Percentiles rank a stretch among this genome's conserved stretches.
phyloP scores from a whole-genome alignment of 2,888 invertebrate species.

The Epinotia nisella region DNA sequence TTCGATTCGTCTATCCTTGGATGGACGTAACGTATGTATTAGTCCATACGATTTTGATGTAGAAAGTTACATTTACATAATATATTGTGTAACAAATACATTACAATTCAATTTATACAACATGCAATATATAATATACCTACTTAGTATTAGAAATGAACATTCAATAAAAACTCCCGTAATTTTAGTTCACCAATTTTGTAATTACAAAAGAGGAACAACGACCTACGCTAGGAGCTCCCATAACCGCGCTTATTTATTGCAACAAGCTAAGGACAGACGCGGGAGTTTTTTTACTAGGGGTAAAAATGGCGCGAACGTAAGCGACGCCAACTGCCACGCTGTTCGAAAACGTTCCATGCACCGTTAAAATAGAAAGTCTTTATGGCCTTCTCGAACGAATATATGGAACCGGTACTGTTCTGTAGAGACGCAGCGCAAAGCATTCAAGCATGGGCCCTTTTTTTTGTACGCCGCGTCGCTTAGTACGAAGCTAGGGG shows the following conservation, averaged over 20 bases:
- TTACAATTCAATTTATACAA: too few relatives aligned
- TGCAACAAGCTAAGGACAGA: conserved; percentile 14
- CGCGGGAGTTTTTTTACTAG: conserved; percentile 27
- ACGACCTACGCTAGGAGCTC: background rate
- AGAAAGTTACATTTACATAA: too few relatives aligned
- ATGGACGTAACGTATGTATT: too few relatives aligned
- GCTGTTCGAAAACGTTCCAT: conserved; percentile 7
- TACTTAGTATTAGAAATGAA: too few relatives aligned
- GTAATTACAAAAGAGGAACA: conserved; percentile 12
- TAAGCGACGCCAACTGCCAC: conserved; percentile 17
- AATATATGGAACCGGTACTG: conserved; percentile 26
- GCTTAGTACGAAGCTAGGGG: conserved; percentile 40
- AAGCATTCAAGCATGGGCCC: conserved; percentile 47
- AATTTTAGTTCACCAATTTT: background rate
- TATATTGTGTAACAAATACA: too few relatives aligned
- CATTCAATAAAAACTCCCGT: conserved; percentile 1
- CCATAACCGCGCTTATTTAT: conserved; percentile 19
- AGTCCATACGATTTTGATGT: too few relatives aligned
- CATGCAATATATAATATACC: too few relatives aligned
- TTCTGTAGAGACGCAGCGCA: conserved; percentile 26
- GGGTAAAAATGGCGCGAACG: conserved; percentile 41
- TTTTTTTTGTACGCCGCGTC: conserved; percentile 47
- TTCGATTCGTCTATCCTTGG: too few relatives aligned
- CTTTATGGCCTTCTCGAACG: conserved; percentile 5
- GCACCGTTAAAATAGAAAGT: background rate